Conservation (phyloP, 2,797 vertebrate genomes). For the Clarias fuscus region DNA sequence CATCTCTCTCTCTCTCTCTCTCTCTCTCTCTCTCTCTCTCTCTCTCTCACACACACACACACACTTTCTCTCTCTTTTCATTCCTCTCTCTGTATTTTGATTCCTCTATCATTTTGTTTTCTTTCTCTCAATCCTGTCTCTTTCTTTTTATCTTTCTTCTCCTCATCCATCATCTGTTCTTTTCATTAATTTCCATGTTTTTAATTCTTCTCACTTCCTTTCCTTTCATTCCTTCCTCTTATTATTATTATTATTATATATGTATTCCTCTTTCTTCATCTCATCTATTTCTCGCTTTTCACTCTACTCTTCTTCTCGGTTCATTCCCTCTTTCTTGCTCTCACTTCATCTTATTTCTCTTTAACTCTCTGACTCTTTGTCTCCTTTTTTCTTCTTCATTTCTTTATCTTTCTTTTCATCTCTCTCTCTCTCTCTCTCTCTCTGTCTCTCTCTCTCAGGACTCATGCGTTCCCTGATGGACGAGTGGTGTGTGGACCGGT, state of each 20-base stretch:
- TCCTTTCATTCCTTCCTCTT: too few relatives aligned
- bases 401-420: too few relatives aligned
- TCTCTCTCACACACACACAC: too few relatives aligned
- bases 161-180: too few relatives aligned
- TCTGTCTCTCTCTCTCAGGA: conserved; percentile 45
- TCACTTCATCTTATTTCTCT: background rate
- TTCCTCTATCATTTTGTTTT: background rate
- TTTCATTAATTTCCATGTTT: too few relatives aligned
- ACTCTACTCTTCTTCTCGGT: background rate
- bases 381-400: background rate
- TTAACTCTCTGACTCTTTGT: background rate
- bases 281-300: background rate
- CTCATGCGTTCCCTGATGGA: conserved; percentile 62
- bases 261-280: background rate
- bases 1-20: background rate
- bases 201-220: too few relatives aligned
- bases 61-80: background rate
- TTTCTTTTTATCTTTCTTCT: too few relatives aligned
- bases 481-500: conserved; percentile 57
- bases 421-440: conserved; percentile 4
- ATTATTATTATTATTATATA: too few relatives aligned
- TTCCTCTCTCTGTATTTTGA: background rate
- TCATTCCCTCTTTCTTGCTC: background rate
- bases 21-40: too few relatives aligned
- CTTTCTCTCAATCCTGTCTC: background rate